Percentiles rank a stretch among this genome's conserved stretches.
Evolutionary conservation across 2,113 vertebrate species (phyloP).

Genomic region (Gulo gulo): DNA sequence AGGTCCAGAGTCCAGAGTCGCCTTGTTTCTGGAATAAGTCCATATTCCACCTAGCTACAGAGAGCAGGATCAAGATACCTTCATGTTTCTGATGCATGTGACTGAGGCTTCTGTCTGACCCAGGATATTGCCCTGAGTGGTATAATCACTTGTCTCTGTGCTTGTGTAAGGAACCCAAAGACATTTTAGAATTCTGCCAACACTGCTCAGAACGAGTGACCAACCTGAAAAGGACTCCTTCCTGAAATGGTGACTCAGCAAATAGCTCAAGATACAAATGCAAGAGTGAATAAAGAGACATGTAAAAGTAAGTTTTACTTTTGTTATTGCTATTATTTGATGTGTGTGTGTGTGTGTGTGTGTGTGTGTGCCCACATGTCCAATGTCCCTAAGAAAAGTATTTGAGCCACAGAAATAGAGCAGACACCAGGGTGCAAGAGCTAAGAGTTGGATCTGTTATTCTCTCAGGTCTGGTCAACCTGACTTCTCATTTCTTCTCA

Average conservation of each 20-base stretch:
- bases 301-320: background rate
- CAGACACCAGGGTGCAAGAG: background rate
- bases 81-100: background rate
- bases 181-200: background rate
- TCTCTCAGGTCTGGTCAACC: background rate
- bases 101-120: background rate
- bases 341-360: background rate
- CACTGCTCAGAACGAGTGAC: background rate
- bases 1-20: background rate
- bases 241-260: background rate
- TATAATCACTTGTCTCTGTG: too few relatives aligned
- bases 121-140: background rate
- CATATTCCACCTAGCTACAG: background rate
- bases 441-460: background rate
- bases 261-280: background rate
- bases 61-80: background rate
- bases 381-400: background rate
- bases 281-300: accelerated
- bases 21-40: background rate
- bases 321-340: background rate
- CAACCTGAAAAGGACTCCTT: background rate
- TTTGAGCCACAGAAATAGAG: background rate
- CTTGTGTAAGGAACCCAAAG: background rate
- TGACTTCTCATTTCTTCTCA: background rate
- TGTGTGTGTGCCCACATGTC: background rate